Percentiles rank a stretch among this genome's conserved stretches.
Conservation (phyloP, 2,888 invertebrate species). For the Erebia palarica region DNA sequence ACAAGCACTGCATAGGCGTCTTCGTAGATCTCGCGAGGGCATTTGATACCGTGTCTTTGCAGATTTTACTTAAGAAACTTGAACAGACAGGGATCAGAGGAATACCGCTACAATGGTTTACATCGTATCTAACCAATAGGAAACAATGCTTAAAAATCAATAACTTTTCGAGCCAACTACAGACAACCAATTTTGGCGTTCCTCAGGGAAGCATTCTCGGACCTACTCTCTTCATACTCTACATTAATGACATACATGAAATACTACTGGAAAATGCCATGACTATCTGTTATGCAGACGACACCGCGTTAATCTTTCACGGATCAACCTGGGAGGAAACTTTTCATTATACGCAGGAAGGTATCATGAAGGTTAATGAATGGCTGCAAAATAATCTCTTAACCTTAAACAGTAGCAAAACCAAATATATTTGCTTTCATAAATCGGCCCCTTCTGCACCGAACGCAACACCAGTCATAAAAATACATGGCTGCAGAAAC, state of each 20-base stretch:
- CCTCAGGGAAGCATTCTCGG: constrained; percentile 35
- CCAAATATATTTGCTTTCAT: constrained; percentile 26
- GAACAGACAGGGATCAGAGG: constrained; percentile 29
- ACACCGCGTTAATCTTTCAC: constrained; percentile 28
- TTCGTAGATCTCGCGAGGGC: constrained; percentile 35
- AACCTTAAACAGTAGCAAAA: constrained; percentile 32
- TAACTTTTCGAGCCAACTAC: constrained; percentile 14
- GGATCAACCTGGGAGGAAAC: constrained; percentile 26
- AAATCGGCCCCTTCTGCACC: constrained; percentile 19
- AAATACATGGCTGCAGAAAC: constrained; percentile 12
- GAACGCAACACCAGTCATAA: not conserved
- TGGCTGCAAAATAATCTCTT: constrained; percentile 33
- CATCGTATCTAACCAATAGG: constrained; percentile 25
- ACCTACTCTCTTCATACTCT: constrained; percentile 33
- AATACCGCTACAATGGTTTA: constrained; percentile 24
- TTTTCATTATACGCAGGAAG: constrained; percentile 18
- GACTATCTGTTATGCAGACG: constrained; percentile 36
- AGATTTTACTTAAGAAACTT: constrained; percentile 21
- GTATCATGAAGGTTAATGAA: constrained; percentile 14
- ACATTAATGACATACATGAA: constrained; percentile 23
- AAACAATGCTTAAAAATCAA: constrained; percentile 22
- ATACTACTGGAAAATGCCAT: constrained; percentile 12
- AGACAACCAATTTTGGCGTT: constrained; percentile 21
- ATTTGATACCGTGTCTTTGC: constrained; percentile 28
- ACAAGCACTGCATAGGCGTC: constrained; percentile 21